A percentile compares a stretch with the other conserved stretches of the same genome.
These are phyloP conservation scores for Coptodon rendalli DNA, from an alignment of 2,113 vertebrate species.

Conservation along the genomic window DNA sequence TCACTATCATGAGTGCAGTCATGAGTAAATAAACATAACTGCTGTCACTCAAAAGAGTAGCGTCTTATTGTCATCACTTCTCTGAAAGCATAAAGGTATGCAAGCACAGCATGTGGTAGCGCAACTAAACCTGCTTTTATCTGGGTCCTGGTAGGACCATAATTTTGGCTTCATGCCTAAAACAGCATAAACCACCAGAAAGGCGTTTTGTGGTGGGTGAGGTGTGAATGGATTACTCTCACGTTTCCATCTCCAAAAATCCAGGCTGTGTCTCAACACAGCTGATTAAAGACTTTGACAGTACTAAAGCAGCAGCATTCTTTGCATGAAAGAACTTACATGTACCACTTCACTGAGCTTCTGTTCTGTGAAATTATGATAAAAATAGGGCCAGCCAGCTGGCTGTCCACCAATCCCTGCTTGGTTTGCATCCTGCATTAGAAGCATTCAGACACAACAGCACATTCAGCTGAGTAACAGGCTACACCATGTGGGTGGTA, in stretches of 20 bases:
- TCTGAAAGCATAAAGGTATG: background rate
- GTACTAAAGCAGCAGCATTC: background rate
- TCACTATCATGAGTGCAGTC: background rate
- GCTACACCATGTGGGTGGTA: background rate
- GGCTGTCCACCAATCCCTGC: conserved; percentile 1
- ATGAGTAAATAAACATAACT: background rate
- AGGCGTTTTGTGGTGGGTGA: background rate
- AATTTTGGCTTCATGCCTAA: background rate
- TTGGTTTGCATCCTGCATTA: background rate
- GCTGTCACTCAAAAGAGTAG: background rate
- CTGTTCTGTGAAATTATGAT: conserved; percentile 76
- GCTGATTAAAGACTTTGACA: conserved; percentile 10
- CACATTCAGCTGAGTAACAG: background rate
- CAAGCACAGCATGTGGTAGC: background rate
- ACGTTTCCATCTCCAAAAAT: background rate
- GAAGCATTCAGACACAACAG: background rate
- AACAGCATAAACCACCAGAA: background rate
- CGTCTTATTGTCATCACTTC: background rate
- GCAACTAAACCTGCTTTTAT: background rate
- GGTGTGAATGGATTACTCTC: background rate
- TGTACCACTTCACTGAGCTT: background rate
- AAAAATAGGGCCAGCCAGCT: conserved; percentile 58
- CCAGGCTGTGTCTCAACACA: background rate
- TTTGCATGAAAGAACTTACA: conserved; percentile 5
- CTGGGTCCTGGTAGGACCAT: background rate